These are phyloP conservation scores for Amiota mariae DNA, from an alignment of 2,888 invertebrate species.

Conservation along the genomic window DNA sequence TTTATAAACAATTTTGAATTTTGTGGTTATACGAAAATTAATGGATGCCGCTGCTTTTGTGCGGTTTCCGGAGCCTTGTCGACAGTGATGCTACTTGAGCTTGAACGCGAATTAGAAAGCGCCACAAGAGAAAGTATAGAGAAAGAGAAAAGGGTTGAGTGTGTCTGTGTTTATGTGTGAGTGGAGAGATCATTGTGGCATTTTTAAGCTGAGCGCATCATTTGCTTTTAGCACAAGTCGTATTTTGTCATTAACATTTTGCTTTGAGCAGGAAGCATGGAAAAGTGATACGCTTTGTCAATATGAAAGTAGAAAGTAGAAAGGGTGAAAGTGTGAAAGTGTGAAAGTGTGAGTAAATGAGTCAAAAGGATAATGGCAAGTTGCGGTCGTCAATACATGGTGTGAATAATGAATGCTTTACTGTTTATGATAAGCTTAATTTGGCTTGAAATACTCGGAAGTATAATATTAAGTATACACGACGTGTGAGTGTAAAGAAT, in stretches of 20 bases:
- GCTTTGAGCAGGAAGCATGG: slow-evolving; percentile 46
- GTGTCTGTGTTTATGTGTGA: no score
- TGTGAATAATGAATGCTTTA: slow-evolving; percentile 1
- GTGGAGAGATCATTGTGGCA: slow-evolving; percentile 27
- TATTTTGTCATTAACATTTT: slow-evolving; percentile 67
- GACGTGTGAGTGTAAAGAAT: background rate
- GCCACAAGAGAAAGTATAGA: no score
- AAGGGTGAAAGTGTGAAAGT: no score
- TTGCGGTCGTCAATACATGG: slow-evolving; percentile 31
- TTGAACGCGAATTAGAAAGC: no score
- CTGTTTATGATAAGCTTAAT: no score
- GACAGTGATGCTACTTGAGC: no score
- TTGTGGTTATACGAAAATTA: slow-evolving; percentile 70
- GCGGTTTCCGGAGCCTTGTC: slow-evolving; percentile 51
- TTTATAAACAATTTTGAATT: slow-evolving; percentile 71
- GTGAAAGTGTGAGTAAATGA: no score
- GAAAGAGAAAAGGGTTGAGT: no score
- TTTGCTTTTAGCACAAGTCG: slow-evolving; percentile 55
- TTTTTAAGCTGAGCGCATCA: slow-evolving; percentile 44
- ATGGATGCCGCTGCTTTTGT: slow-evolving; percentile 64
- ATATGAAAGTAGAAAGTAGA: no score
- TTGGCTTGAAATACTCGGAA: no score
- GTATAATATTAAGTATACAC: slow-evolving; percentile 4
- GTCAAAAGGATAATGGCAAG: slow-evolving; percentile 31
- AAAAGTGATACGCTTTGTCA: background rate